Conservation (phyloP, 2,113 vertebrate species). For the Motacilla alba region DNA sequence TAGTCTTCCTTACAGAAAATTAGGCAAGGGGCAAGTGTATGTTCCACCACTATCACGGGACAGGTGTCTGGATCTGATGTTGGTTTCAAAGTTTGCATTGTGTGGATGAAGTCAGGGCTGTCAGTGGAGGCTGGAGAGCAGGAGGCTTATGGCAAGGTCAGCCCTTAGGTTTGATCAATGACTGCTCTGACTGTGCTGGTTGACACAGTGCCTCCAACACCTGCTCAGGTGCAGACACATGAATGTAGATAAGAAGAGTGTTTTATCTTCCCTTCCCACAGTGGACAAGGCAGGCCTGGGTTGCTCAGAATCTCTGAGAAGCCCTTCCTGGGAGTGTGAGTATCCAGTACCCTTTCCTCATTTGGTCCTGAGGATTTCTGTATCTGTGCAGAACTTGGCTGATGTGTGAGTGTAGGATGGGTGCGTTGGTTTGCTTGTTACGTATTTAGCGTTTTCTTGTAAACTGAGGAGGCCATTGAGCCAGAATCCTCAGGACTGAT, state of each 20-base stretch:
- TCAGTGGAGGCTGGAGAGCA: background rate
- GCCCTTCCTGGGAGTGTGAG: background rate
- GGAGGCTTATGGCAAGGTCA: background rate
- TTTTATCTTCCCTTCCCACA: background rate
- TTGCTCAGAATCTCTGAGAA: background rate
- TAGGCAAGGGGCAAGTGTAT: background rate
- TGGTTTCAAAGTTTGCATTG: background rate
- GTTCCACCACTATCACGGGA: background rate
- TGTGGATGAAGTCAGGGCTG: background rate
- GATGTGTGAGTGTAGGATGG: background rate
- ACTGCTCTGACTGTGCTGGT: background rate
- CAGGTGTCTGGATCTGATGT: background rate
- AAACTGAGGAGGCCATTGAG: background rate
- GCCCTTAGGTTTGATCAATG: background rate
- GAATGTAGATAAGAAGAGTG: background rate
- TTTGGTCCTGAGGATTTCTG: background rate
- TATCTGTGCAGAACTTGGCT: background rate
- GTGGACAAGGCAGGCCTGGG: background rate
- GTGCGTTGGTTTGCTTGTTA: background rate
- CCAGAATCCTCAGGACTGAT: background rate
- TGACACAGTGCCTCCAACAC: background rate
- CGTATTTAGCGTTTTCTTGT: background rate
- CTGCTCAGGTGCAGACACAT: background rate
- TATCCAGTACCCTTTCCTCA: background rate
- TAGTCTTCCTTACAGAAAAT: background rate